These are phyloP conservation scores for Tetranychus urticae DNA, from an alignment of 1,140 invertebrate species.

Conservation along the genomic window DNA sequence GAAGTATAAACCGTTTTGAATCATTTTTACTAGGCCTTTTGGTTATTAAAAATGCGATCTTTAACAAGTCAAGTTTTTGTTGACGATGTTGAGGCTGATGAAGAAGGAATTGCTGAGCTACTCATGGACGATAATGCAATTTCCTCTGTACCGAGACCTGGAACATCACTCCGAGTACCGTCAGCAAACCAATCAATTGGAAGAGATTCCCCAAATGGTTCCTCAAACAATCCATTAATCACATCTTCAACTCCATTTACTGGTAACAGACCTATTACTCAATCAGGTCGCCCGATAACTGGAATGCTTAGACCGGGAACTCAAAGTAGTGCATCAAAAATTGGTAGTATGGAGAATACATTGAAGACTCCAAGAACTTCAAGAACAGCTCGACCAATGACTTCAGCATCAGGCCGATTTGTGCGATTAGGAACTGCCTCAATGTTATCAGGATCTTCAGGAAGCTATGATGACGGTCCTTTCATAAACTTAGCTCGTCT, in stretches of 20 bases:
- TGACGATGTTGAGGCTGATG: slow-evolving; percentile 75
- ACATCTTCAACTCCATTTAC: no score
- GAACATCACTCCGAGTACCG: slow-evolving; percentile 50
- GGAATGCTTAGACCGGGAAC: slow-evolving; percentile 36
- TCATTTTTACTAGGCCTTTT: slow-evolving; percentile 37
- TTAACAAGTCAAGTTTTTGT: slow-evolving; percentile 67
- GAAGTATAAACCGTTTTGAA: no score
- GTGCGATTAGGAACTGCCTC: slow-evolving; percentile 42
- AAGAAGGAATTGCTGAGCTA: slow-evolving; percentile 55
- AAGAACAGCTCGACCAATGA: slow-evolving; percentile 44
- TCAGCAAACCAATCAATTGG: not conserved
- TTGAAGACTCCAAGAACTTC: slow-evolving; percentile 49
- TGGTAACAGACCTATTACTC: slow-evolving; percentile 37
- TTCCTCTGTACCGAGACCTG: slow-evolving; percentile 54
- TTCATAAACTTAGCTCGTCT: slow-evolving; percentile 73
- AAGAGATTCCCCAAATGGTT: no score
- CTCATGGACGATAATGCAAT: slow-evolving; percentile 60
- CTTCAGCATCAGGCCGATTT: slow-evolving; percentile 37
- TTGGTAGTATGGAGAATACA: slow-evolving; percentile 38
- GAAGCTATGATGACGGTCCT: slow-evolving; percentile 35
- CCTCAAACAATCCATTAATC: slow-evolving; percentile 22
- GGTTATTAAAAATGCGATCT: slow-evolving; percentile 73
- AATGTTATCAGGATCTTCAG: slow-evolving; percentile 34
- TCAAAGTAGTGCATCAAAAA: slow-evolving; percentile 19
- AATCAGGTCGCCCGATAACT: slow-evolving; percentile 41